Base-by-base conservation (phyloP, 1,140 invertebrate species). In the Acromyrmex charruanus region DNA sequence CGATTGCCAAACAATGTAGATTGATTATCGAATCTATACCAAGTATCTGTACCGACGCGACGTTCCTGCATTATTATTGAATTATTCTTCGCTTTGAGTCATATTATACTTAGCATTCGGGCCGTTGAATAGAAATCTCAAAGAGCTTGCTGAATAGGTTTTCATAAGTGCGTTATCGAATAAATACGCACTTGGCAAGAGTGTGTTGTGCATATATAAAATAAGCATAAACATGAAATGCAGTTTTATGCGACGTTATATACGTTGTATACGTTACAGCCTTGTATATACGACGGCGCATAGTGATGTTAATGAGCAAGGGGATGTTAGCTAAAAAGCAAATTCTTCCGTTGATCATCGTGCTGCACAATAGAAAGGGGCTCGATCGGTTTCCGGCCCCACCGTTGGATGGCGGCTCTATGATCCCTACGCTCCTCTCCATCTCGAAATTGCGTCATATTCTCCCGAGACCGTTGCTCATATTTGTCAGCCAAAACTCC, bases 351-450 rank as follows among this genome's bases (percentile, higher is more conserved):
- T 59, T 59, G 68, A 72, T 93, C 91, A 91, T 93, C 88, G 81
- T 53, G 49, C 39, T 58, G 49, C 39, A 49, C 77, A 89, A 86
- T 82, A 82, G 85, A 71, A 61, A n/a, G 72, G 77, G 25, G 71
- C 81, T 66, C 79, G 31, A 25, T 59, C 77, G 86, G 89, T 85
- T 90, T 91, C 85, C 77, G 58, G 49, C 21, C 35, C 75, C 58
- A 80, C 88, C 88, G 88, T 89, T 87, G 88, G 88, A 87, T 90
- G 88, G 88, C 88, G 88, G 66, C 51, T 87, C 77, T 86, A 77
- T 82, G 87, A 51, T 86, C 55, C 79, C 44, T 63, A 75, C 16
- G 16, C 51, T 35, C 63, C n/a, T 81, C 77, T 69, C 14, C 63
- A 14, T 49, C 53, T 25, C 65, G 51, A 72, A 10, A 72, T 44